These are phyloP conservation scores for Megaptera novaeangliae DNA, from an alignment of 2,113 vertebrate species.

Conservation along the genomic window DNA sequence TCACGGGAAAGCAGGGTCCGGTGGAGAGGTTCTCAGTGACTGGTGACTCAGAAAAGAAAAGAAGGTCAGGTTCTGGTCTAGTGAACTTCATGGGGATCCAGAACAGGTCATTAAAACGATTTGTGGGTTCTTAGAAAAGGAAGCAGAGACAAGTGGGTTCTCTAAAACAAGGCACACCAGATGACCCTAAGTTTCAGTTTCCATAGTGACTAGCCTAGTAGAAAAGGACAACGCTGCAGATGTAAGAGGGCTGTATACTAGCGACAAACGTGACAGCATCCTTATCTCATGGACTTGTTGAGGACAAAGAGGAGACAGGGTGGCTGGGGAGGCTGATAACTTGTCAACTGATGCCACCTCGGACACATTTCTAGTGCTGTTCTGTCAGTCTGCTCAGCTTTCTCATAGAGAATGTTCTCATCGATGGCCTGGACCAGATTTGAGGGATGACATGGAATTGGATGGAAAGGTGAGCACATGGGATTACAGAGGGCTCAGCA, in stretches of 20 bases:
- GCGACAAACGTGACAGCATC: background rate
- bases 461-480: accelerated
- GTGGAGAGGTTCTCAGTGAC: background rate
- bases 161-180: background rate
- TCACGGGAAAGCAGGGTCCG: background rate
- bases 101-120: too few species aligned
- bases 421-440: background rate
- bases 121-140: background rate
- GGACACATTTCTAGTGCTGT: background rate
- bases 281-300: background rate
- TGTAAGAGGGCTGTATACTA: accelerated
- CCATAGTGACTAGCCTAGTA: accelerated
- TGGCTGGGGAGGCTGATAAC: accelerated
- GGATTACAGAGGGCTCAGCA: background rate
- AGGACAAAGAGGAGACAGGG: background rate
- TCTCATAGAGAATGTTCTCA: accelerated
- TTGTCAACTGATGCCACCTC: too few species aligned
- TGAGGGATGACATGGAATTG: accelerated
- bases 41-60: background rate
- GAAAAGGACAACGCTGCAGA: accelerated
- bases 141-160: background rate
- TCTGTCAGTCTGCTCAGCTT: background rate
- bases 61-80: background rate
- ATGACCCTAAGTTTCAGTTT: accelerated
- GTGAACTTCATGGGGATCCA: background rate